These are phyloP conservation scores for Pachyseris speciosa DNA, from an alignment of 64 coral and sea anemone genomes.

Conservation along the genomic window DNA sequence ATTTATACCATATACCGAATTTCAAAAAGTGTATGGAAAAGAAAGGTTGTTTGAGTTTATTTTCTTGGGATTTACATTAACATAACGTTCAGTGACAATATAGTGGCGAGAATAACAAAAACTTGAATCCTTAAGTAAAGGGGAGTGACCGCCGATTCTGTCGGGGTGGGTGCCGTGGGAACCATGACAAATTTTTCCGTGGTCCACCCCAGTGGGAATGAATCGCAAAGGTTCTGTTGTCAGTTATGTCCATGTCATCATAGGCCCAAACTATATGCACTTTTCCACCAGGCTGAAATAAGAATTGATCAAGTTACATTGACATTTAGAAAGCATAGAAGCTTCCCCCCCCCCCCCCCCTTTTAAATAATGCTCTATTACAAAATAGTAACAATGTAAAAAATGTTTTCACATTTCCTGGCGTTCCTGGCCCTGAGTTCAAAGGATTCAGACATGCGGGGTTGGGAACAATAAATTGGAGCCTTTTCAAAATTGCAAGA, in stretches of 20 bases:
- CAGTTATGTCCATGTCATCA: not conserved
- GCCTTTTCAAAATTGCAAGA: no score
- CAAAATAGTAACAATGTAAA: no score
- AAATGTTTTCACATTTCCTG: no score
- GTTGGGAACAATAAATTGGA: no score
- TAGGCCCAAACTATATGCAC: constrained; percentile 12
- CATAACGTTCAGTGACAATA: not conserved
- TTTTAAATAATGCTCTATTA: no score
- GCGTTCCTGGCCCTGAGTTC: no score
- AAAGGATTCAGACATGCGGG: no score
- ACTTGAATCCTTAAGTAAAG: not conserved
- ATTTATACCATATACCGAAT: no score
- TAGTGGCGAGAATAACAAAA: not conserved
- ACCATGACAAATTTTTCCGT: not conserved
- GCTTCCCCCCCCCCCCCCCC: no score
- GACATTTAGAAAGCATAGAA: no score
- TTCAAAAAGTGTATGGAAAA: no score
- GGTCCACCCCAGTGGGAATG: not conserved
- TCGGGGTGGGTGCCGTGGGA: not conserved
- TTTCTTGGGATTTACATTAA: not conserved
- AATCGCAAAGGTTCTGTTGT: not conserved
- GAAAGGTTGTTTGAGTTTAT: no score
- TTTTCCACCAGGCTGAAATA: not conserved
- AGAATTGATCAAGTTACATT: not conserved
- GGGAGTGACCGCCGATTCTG: not conserved